These are phyloP conservation scores for Poecilia latipinna DNA, from an alignment of 2,113 vertebrate genomes.

Conservation along the genomic window DNA sequence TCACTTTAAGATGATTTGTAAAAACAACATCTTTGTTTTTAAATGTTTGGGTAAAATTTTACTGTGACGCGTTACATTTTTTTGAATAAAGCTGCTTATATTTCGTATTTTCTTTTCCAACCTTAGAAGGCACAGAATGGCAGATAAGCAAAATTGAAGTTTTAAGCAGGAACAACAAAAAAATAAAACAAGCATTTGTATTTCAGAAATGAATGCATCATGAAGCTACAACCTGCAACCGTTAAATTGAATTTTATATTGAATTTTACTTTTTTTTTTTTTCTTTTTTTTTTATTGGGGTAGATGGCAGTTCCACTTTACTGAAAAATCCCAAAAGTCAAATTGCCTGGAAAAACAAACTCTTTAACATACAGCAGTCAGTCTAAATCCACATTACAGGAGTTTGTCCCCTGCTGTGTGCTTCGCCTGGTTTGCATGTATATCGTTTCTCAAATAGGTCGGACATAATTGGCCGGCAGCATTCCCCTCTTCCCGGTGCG, in stretches of 20 bases:
- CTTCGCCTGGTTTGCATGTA: neutral
- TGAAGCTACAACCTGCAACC: neutral
- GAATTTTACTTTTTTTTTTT: too few relatives aligned
- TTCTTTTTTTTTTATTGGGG: too few relatives aligned
- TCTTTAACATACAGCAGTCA: conserved; percentile 13
- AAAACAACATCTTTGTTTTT: conserved; percentile 50
- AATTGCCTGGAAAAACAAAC: neutral
- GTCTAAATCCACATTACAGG: neutral
- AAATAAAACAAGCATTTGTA: too few relatives aligned
- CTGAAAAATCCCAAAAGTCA: neutral
- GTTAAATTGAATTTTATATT: neutral
- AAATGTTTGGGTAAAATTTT: conserved; percentile 25
- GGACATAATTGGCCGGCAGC: conserved; percentile 95
- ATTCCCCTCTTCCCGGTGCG: conserved; percentile 93
- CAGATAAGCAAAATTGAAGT: neutral
- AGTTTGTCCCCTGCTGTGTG: neutral
- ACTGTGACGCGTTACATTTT: conserved; percentile 21
- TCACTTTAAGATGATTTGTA: conserved; percentile 46
- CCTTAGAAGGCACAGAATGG: neutral
- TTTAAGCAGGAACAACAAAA: neutral
- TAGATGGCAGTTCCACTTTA: too few relatives aligned
- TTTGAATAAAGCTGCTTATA: conserved; percentile 62
- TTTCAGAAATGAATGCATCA: neutral
- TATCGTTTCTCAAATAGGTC: conserved; percentile 79
- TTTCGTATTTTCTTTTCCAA: neutral